A percentile compares a stretch with the other conserved stretches of the same genome.
These are phyloP conservation scores for Hypercompe scribonia DNA, from an alignment of 2,888 invertebrate genomes.

Conservation along the genomic window DNA sequence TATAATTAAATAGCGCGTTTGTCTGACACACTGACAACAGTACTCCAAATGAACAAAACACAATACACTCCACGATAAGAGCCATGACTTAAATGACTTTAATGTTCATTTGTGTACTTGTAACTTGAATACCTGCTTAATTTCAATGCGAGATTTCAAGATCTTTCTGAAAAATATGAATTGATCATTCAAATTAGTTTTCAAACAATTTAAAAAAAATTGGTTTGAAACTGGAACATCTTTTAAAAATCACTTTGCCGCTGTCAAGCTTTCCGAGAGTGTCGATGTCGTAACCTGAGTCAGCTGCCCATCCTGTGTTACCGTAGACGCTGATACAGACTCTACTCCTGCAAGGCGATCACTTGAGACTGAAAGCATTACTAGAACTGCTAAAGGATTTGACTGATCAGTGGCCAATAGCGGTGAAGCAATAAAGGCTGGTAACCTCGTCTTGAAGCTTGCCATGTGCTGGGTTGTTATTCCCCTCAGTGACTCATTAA, in stretches of 20 bases:
- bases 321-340: background rate
- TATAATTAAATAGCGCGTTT: constrained; percentile 53
- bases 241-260: too few species aligned
- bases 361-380: background rate
- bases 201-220: too few species aligned
- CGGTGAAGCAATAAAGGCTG: background rate
- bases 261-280: background rate
- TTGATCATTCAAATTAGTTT: too few species aligned
- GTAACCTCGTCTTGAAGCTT: too few species aligned
- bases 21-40: constrained; percentile 36
- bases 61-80: constrained; percentile 30
- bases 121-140: background rate
- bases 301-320: background rate
- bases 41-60: constrained; percentile 29
- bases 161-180: background rate
- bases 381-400: background rate
- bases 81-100: constrained; percentile 20
- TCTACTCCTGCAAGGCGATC: background rate
- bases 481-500: too few species aligned
- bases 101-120: constrained; percentile 17
- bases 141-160: background rate
- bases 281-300: too few species aligned
- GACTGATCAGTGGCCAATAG: background rate
- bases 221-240: too few species aligned
- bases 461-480: too few species aligned